Percentiles rank a stretch among this genome's conserved stretches.
Evolutionary conservation across 2,113 vertebrate genomes (phyloP).

Genomic region (Hemichromis elongatus): DNA sequence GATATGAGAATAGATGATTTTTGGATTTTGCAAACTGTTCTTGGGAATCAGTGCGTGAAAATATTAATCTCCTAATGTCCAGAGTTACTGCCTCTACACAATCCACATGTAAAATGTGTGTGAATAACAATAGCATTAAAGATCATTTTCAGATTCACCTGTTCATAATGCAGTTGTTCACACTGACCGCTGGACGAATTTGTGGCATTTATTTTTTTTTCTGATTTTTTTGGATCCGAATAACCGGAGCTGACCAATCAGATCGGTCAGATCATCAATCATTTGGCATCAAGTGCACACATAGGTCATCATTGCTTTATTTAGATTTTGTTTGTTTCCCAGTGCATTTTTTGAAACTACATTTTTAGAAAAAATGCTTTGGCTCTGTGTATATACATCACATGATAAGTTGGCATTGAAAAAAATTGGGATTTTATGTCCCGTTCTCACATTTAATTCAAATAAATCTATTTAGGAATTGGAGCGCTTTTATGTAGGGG

Average conservation of each 20-base stretch:
- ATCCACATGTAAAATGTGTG: fast-evolving
- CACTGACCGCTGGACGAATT: background rate
- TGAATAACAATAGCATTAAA: background rate
- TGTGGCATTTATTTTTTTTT: background rate
- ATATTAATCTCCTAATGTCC: background rate
- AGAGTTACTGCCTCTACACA: background rate
- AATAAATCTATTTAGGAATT: too few species aligned
- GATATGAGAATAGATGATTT: background rate
- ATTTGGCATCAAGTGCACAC: background rate
- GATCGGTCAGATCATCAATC: background rate
- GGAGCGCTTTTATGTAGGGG: background rate
- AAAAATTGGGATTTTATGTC: too few species aligned
- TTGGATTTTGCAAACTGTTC: background rate
- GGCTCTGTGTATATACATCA: too few species aligned
- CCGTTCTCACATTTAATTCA: too few species aligned
- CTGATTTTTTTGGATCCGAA: fast-evolving
- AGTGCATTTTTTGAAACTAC: background rate
- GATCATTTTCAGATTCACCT: background rate
- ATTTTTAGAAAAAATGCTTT: background rate
- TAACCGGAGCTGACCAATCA: background rate
- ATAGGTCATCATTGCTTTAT: background rate
- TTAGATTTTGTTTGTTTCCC: background rate
- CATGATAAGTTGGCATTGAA: too few species aligned
- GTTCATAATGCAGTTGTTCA: background rate
- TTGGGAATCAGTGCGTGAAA: background rate